Conservation (phyloP, 2,797 vertebrate genomes). For the Sternotherus odoratus region DNA sequence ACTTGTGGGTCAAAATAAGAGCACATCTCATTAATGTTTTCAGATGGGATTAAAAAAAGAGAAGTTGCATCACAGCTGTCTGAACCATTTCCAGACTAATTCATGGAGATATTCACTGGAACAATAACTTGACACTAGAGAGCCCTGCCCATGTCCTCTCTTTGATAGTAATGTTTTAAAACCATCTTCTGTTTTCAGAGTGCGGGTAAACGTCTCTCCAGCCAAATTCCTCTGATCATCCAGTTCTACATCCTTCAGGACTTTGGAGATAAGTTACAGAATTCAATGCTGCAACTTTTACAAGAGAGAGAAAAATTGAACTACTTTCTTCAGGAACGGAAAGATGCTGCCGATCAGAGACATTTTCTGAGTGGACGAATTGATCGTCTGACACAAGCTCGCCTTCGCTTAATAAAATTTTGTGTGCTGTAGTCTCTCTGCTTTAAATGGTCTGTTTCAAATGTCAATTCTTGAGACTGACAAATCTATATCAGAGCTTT, state of each 20-base stretch:
- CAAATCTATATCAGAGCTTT: background rate
- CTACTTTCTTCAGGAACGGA: constrained; percentile 83
- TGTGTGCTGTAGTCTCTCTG: accelerated
- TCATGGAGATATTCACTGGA: background rate
- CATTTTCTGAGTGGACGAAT: constrained; percentile 72
- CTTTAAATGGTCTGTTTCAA: background rate
- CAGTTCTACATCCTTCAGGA: constrained; percentile 84
- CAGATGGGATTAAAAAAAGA: background rate
- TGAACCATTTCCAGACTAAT: background rate
- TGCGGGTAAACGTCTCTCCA: constrained; percentile 82
- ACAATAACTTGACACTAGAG: background rate
- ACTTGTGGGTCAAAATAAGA: background rate
- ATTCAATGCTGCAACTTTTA: constrained; percentile 84
- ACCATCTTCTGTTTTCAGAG: constrained; percentile 76
- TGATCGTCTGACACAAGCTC: constrained; percentile 81
- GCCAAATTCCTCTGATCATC: constrained; percentile 89
- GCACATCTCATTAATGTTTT: background rate
- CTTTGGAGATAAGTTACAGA: constrained; percentile 78
- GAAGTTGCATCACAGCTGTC: background rate
- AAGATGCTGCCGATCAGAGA: constrained; percentile 78
- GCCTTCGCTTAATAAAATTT: constrained; percentile 76
- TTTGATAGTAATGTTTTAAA: background rate
- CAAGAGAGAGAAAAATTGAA: constrained; percentile 79
- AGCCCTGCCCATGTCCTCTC: background rate
- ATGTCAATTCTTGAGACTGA: background rate